phyloP scores from a whole-genome alignment of 2,888 invertebrate species.

The Tenthredo notha region DNA sequence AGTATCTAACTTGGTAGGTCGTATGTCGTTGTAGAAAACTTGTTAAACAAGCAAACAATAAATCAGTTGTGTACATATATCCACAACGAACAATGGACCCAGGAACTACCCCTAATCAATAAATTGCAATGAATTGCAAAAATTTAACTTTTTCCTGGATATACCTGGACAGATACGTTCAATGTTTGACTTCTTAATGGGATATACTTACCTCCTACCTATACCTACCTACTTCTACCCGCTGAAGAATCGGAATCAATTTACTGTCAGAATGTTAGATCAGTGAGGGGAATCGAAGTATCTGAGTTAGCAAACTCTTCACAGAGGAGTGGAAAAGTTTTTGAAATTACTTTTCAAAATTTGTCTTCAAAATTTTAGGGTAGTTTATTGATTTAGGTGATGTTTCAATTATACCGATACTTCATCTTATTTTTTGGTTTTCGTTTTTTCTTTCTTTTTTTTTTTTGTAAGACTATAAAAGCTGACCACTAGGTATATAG shows the following conservation, averaged over 20 bases:
- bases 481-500: slow-evolving; percentile 42
- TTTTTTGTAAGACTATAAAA: neutral
- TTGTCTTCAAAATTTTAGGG: slow-evolving; percentile 1
- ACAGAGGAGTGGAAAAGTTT: neutral
- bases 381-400: neutral
- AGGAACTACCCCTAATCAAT: neutral
- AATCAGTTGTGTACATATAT: neutral
- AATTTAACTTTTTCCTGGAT: neutral
- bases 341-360: slow-evolving; percentile 27
- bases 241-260: slow-evolving; percentile 26
- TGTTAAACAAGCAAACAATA: neutral
- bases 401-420: neutral
- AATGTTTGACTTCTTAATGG: slow-evolving; percentile 37
- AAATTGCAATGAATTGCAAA: neutral
- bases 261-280: slow-evolving; percentile 28
- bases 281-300: slow-evolving; percentile 13
- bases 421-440: neutral
- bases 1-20: neutral
- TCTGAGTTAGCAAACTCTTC: neutral
- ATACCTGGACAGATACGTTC: neutral
- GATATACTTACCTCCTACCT: neutral
- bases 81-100: neutral
- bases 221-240: neutral
- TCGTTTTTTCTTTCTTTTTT: neutral
- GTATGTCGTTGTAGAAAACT: neutral